Base-by-base conservation (phyloP, 1,140 invertebrate species). In the Pseudomyrmex concolor region DNA sequence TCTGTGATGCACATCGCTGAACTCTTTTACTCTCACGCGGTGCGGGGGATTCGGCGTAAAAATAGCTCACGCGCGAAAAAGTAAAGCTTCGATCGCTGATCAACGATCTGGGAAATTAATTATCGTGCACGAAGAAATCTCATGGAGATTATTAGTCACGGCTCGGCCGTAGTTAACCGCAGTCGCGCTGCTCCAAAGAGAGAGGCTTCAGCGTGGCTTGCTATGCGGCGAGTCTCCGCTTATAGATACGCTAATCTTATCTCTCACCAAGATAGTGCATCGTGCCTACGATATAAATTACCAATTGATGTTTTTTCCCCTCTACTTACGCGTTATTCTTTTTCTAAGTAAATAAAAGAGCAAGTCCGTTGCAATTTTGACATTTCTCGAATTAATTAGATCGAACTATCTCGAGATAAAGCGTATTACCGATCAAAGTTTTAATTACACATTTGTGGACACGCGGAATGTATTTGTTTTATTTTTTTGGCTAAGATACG, bases 71-170 rank as follows among this genome's bases (percentile, higher is more conserved):
- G 55, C 71, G 86, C 66, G 67, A 88, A 88, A 83, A 74, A 80
- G 86, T 50, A 87, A 86, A 88, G 62, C 34, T 54, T 50, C 86
- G 86, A 88, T 88, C 83, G 77, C 62, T 83, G 86, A 88, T 88
- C 83, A 87, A 83, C 83, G 83, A 85, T 88, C 87, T 88, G 83
- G 76, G 86, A 88, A 88, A 88, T 88, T 88, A 88, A 88, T 88
- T 88, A 88, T 88, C 72, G 83, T 83, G 83, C 87, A 83, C 86
- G 86, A 73, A 85, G 83, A 50, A 85, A 66, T 55, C 77, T 73
- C 67, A 71, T 72, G 87, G 77, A 78, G 87, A 88, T 89, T 88
- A 89, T 89, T 88, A 88, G 87, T 89, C 87, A 87, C 77, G 83
- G 83, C 71, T 85, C 70, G 78, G 74, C 83, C 86, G 60, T 22